A percentile compares a stretch with the other conserved stretches of the same genome.
These are phyloP conservation scores for Lobophora halterata DNA, from an alignment of 2,888 invertebrate genomes.

Conservation along the genomic window DNA sequence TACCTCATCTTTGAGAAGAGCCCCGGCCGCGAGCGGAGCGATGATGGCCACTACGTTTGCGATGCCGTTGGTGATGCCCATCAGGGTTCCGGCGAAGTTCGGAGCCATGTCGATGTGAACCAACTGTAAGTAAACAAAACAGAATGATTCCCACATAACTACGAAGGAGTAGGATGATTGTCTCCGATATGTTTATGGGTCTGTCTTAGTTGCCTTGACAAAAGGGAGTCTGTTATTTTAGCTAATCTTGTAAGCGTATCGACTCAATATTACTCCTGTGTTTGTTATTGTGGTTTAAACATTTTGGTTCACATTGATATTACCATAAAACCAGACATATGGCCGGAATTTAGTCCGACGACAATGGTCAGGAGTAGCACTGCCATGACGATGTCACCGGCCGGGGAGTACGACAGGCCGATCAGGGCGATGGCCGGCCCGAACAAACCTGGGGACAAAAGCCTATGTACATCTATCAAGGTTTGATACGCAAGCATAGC, in stretches of 20 bases:
- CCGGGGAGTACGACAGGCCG: constrained; percentile 74
- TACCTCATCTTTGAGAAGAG: constrained; percentile 83
- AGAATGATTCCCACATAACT: too few species aligned
- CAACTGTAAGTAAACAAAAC: constrained; percentile 70
- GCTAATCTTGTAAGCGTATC: too few species aligned
- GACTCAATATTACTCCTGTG: too few species aligned
- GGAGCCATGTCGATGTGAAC: constrained; percentile 90
- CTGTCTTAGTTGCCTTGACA: too few species aligned
- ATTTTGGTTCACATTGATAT: background rate
- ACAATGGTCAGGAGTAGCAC: constrained; percentile 83
- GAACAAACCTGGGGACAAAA: constrained; percentile 79
- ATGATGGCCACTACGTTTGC: constrained; percentile 86
- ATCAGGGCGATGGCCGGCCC: constrained; percentile 84
- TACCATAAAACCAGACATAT: constrained; percentile 85
- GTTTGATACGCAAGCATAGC: too few species aligned
- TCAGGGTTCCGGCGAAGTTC: constrained; percentile 87
- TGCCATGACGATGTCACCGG: constrained; percentile 73
- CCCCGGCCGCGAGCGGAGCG: constrained; percentile 85
- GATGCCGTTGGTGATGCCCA: constrained; percentile 88
- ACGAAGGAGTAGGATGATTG: too few species aligned
- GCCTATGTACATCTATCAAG: too few species aligned
- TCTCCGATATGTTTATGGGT: too few species aligned
- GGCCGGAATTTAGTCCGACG: constrained; percentile 86
- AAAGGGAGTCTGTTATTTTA: too few species aligned
- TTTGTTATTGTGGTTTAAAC: too few species aligned